Base-by-base conservation (phyloP, 2,888 invertebrate species). In the Gonocerus acuteangulatus region DNA sequence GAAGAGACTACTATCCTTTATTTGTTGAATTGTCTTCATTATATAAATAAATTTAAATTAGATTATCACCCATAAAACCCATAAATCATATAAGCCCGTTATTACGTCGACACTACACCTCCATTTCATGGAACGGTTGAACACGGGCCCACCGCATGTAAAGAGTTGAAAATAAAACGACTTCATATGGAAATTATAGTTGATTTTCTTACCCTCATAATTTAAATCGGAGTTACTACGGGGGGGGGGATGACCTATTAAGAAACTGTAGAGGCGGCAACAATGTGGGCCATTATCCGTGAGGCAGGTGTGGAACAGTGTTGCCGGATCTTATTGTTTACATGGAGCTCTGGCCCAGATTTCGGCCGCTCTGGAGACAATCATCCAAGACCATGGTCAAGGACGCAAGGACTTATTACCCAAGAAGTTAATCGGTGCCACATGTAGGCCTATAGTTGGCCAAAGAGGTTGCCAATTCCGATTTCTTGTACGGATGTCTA, bases 261-360 rank as follows among this genome's bases (percentile, higher is more conserved):
- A 54, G 51, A 34, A 48, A 44, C 49, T 47, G 39, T 23, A 45
- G 62, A 47, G 48, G 47, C 39, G 51, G 58, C 62, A 62, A 58
- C 58, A 59, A 34, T 9, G 51, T 32, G 34, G 32, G 51, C 42
- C 62, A 58, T 56, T 47, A 56, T 27, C 61, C 19, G 19, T 34
- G 62, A 59, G 59, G 62, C 62, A 62, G 62, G 62, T 62, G 62
- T 62, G 59, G 44, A 32, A 42, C 62, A 59, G 48, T 51, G 62
- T 62, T 62, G 62, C 62, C 62, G 59, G 47, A 60, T 58, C 62
- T 54, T 60, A 44, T 62, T 62, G 62, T 62, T 62, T 62, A 62
- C 62, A 62, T 42, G 34, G 27, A 27, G 32, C 51, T 34, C 51
- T 51, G 51, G 51, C 51, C 51, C 51, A 51, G 51, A 51, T 51